phyloP scores from a whole-genome alignment of 2,113 vertebrate species.

The Sphaerodactylus townsendi region DNA sequence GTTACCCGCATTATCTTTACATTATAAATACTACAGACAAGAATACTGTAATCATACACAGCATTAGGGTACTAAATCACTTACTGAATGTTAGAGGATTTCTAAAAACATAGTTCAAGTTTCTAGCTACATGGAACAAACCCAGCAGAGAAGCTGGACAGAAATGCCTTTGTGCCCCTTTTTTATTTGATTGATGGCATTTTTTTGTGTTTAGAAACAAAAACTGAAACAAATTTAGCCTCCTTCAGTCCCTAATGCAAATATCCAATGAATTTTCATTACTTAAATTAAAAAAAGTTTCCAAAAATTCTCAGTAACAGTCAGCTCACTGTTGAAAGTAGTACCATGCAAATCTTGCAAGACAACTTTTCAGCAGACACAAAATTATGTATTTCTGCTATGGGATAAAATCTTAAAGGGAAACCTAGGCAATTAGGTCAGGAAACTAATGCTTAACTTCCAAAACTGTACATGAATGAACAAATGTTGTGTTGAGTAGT shows the following conservation, averaged over 20 bases:
- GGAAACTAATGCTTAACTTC: conserved; percentile 59
- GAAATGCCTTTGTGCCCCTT: conserved; percentile 41
- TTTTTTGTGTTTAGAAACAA: conserved; percentile 57
- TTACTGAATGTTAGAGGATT: conserved; percentile 85
- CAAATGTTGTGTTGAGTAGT: conserved; percentile 70
- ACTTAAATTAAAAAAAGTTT: conserved; percentile 71
- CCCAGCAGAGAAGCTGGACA: conserved; percentile 65
- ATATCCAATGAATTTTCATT: conserved; percentile 66
- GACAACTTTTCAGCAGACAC: conserved; percentile 87
- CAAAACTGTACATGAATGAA: conserved; percentile 81
- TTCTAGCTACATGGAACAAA: conserved; percentile 86
- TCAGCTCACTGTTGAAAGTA: conserved; percentile 81
- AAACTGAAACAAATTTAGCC: conserved; percentile 66
- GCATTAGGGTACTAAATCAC: conserved; percentile 78
- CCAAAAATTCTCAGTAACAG: conserved; percentile 74
- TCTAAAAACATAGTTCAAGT: conserved; percentile 88
- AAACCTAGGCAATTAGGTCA: conserved; percentile 69
- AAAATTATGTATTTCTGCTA: conserved; percentile 80
- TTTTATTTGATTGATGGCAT: conserved; percentile 58
- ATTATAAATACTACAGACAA: conserved; percentile 98
- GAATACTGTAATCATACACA: conserved; percentile 88
- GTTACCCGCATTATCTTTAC: conserved; percentile 97
- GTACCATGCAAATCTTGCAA: conserved; percentile 88
- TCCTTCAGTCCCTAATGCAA: conserved; percentile 65
- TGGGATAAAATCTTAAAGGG: conserved; percentile 68